phyloP scores from a whole-genome alignment of 2,888 invertebrate genomes.

The Agrotis clavis region DNA sequence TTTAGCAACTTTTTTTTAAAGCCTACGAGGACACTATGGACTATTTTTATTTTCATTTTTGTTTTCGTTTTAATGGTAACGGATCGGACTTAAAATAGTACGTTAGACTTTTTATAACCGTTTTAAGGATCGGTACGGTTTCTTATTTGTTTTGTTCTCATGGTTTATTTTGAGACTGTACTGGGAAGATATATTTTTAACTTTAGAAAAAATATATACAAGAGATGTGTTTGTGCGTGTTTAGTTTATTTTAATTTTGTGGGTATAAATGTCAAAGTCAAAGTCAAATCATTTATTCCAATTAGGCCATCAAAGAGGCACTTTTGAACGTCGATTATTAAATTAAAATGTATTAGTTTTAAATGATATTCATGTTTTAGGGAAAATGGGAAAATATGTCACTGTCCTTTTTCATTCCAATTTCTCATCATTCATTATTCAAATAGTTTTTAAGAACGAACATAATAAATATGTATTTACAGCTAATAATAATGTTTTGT shows the following conservation, averaged over 20 bases:
- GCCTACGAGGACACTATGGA: slow-evolving; percentile 64
- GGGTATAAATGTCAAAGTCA: too few relatives aligned
- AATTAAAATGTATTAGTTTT: background rate
- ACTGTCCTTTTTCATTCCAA: too few relatives aligned
- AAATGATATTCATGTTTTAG: background rate
- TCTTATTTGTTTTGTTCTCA: slow-evolving; percentile 49
- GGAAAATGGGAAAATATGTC: background rate
- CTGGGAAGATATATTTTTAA: slow-evolving; percentile 44
- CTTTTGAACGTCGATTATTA: too few relatives aligned
- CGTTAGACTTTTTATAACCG: slow-evolving; percentile 45
- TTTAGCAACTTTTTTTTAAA: slow-evolving; percentile 68
- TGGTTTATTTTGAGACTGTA: slow-evolving; percentile 49
- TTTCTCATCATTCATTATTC: too few relatives aligned
- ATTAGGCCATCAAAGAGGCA: too few relatives aligned
- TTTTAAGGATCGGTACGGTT: slow-evolving; percentile 42
- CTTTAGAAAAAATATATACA: slow-evolving; percentile 26
- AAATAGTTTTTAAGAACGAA: too few relatives aligned
- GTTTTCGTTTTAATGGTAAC: slow-evolving; percentile 65
- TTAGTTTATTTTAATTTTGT: slow-evolving; percentile 14
- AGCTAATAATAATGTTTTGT: too few relatives aligned
- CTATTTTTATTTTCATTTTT: slow-evolving; percentile 58
- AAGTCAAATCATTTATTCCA: too few relatives aligned
- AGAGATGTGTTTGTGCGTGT: slow-evolving; percentile 1
- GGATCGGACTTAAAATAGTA: slow-evolving; percentile 64
- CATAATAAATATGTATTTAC: too few relatives aligned